Evolutionary conservation across 2,797 vertebrate species (phyloP), one percentile per base, ranked within the genome.

Genomic region (Bryconaethiops microstoma): DNA sequence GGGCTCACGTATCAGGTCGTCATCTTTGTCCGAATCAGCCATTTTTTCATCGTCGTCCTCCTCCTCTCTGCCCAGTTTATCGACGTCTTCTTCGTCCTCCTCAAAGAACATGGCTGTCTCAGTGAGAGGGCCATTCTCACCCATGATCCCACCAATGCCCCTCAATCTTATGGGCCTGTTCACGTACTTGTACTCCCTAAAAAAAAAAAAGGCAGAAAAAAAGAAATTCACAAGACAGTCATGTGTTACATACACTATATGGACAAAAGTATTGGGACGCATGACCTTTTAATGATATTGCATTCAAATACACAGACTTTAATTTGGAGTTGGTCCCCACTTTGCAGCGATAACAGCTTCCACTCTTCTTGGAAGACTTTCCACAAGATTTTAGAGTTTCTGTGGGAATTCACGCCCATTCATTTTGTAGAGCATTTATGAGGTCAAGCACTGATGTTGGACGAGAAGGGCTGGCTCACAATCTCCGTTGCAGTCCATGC

Each of bases 111-210:
- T 92, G 54, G 92, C 87, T 82, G 92, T 87, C 90, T 92, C 94
- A 82, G 93, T 89, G 81, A 94, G 95, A 86, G 97, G 96, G 81
- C 96, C 97, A 94, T 97, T 96, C 89, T 97, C 97, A 84, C 96
- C 97, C 98, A 99, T 99, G 94, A 94, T 96, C 91, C 90, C 87
- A 65, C 87, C 60, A 77, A 87, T 88, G 78, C 84, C 83, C 83
- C 90, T 94, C 93, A 91, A 89, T 88, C 89, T 89, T 83, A 84
- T 74, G 88, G 83, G 90, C 87, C 88, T 75, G 88, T 76, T 80
- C 70, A 74, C 68, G 25, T 73, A 63, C 76, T 82, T 83, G 79
- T 64, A 73, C 52, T 82, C 62, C 52, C 83, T 77, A 67, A 39
- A 80, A 29, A 59, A 29, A 21, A 67, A 39, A 35, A 0, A 19